Conservation (phyloP, 1,140 invertebrate species). For the Macrotrachela quadricornifera region DNA sequence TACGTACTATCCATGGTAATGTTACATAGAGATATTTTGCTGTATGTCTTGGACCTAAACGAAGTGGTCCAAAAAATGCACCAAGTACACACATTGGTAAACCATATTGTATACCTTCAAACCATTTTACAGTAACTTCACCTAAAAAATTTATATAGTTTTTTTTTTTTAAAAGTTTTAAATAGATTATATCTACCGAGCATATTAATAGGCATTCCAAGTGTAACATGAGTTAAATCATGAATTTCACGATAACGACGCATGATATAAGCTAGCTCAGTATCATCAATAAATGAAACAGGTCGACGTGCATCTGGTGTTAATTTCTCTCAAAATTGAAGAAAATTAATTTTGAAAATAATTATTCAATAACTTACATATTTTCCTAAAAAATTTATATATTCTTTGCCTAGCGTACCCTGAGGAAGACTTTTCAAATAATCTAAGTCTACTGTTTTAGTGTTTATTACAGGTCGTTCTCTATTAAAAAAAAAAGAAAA, state of each 20-base stretch:
- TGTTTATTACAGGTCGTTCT: constrained; percentile 65
- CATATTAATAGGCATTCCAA: constrained; percentile 87
- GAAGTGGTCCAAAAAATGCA: constrained; percentile 27
- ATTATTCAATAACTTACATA: constrained; percentile 17
- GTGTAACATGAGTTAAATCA: constrained; percentile 69
- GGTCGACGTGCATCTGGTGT: constrained; percentile 65
- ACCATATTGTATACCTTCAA: constrained; percentile 56
- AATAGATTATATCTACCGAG: constrained; percentile 47
- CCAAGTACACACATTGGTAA: constrained; percentile 31
- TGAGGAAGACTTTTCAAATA: constrained; percentile 46
- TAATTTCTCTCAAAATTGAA: constrained; percentile 44
- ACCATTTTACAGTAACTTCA: constrained; percentile 83
- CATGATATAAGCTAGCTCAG: constrained; percentile 79
- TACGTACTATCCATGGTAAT: constrained; percentile 66
- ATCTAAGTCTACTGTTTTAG: constrained; percentile 52
- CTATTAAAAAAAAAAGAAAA: constrained; percentile 14
- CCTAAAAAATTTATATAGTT: constrained; percentile 20
- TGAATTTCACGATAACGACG: constrained; percentile 85
- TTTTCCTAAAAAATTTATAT: constrained; percentile 51
- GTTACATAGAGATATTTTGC: constrained; percentile 51
- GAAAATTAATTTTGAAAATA: background rate
- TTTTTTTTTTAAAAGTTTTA: background rate
- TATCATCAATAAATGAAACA: constrained; percentile 73
- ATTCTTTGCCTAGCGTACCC: constrained; percentile 58
- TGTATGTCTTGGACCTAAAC: constrained; percentile 50